Percentiles rank a stretch among this genome's conserved stretches.
Conservation (phyloP, 1,140 invertebrate species). For the Eupeodes corollae region DNA sequence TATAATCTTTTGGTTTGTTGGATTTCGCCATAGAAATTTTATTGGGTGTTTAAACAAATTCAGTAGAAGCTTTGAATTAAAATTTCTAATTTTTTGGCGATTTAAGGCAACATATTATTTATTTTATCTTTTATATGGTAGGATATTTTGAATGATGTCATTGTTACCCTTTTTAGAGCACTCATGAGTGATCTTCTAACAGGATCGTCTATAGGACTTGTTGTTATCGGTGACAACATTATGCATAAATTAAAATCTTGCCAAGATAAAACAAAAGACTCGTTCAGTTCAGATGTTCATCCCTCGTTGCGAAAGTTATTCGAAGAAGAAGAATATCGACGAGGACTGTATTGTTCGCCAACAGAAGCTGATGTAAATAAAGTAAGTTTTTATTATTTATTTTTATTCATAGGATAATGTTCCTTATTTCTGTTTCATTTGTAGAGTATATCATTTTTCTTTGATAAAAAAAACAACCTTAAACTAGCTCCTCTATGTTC, state of each 20-base stretch:
- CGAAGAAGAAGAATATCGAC: slow-evolving; percentile 57
- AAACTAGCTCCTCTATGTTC: slow-evolving; percentile 17
- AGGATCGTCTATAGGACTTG: slow-evolving; percentile 58
- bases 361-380: slow-evolving; percentile 42
- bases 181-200: slow-evolving; percentile 54
- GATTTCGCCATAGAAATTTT: too few relatives aligned
- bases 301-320: slow-evolving; percentile 58
- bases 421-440: background rate
- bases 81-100: background rate
- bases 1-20: too few relatives aligned
- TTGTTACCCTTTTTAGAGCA: slow-evolving; percentile 25
- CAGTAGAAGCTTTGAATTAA: too few relatives aligned
- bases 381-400: slow-evolving; percentile 34
- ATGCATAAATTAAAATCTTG: slow-evolving; percentile 39
- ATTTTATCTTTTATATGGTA: background rate
- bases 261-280: slow-evolving; percentile 8
- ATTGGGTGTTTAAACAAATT: too few relatives aligned
- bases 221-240: slow-evolving; percentile 63
- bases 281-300: slow-evolving; percentile 19
- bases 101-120: background rate
- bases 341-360: slow-evolving; percentile 61
- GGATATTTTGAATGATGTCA: background rate
- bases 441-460: slow-evolving; percentile 59
- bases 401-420: background rate
- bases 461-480: slow-evolving; percentile 35